Base-by-base conservation (phyloP, 2,797 vertebrate genomes). In the Karalla daura region DNA sequence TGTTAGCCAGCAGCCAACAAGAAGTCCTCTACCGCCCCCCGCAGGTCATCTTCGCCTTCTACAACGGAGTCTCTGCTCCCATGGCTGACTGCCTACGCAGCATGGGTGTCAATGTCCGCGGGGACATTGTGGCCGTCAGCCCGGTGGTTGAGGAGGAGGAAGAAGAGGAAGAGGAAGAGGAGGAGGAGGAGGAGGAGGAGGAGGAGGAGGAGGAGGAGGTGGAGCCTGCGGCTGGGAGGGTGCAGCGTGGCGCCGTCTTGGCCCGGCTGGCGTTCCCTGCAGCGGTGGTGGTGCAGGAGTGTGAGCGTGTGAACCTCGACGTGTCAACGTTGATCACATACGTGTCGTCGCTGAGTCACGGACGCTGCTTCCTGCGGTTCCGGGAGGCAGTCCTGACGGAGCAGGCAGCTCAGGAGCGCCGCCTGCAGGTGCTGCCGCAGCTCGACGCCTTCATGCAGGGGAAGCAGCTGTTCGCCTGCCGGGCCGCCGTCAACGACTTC, bases 281-380 rank as follows among this genome's bases (percentile, higher is more conserved):
- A 0, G 94, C 95, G 62, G 88, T 96, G 54, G 95, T 94, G 74
- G 93, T 96, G 4, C 94, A 95, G 0, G 87, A 93, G 63, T 99
- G 96, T 79, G 93, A 41, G 2, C 93, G 95, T 1, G 92, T 95
- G 6, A 99, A 99, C 88, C 84, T 99, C 74, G 97, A 99, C 89
- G 97, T 99, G 88, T 98, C 97, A 2, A 97, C 96, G 0, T 92
- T 99, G 59, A 98, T 99, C 84, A 96, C 97, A 0, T 97, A 95
- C 0, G 96, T 99, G 45, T 99, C 97, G 0, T 94, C 97, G 0
- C 93, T 99, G 44, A 97, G 96, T 70, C 97, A 98, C 0, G 96
- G 97, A 13, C 94, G 92, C 58, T 98, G 96, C 86, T 85, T 93
- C 85, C 94, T 96, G 2, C 44, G 94, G 62, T 99, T 99, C 91